These are phyloP conservation scores for Leucophora obtusa DNA, from an alignment of 2,888 invertebrate species.

Conservation along the genomic window DNA sequence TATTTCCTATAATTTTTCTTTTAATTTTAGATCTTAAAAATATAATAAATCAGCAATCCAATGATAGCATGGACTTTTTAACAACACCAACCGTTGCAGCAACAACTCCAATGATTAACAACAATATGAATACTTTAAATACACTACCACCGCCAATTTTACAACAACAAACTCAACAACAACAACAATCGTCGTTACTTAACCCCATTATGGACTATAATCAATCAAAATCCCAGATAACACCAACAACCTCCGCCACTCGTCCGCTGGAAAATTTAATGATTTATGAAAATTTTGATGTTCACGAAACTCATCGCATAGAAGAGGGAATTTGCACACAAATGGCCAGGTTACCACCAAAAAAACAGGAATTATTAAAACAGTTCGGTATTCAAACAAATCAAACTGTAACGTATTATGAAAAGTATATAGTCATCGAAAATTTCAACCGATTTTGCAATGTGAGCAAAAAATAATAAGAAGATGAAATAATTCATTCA, in stretches of 20 bases:
- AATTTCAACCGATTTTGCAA: constrained; percentile 79
- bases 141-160: constrained; percentile 21
- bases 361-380: constrained; percentile 78
- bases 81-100: constrained; percentile 66
- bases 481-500: constrained; percentile 7
- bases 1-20: constrained; percentile 9
- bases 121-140: constrained; percentile 28
- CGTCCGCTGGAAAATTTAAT: constrained; percentile 73
- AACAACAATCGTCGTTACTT: constrained; percentile 26
- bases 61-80: constrained; percentile 75
- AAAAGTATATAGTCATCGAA: constrained; percentile 79
- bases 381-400: constrained; percentile 79
- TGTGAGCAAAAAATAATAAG: constrained; percentile 75
- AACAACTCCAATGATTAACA: constrained; percentile 53
- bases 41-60: constrained; percentile 75
- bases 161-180: constrained; percentile 5
- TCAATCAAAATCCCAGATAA: constrained; percentile 41
- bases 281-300: constrained; percentile 78
- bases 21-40: constrained; percentile 76
- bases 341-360: constrained; percentile 77
- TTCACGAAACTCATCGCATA: constrained; percentile 77
- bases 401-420: constrained; percentile 78
- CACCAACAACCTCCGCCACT: neutral
- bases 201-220: constrained; percentile 40
- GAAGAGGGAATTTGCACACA: constrained; percentile 78